Percentiles rank a stretch among this genome's conserved stretches.
Evolutionary conservation across 2,797 vertebrate species (phyloP).

Genomic region (Calcarius lapponicus): DNA sequence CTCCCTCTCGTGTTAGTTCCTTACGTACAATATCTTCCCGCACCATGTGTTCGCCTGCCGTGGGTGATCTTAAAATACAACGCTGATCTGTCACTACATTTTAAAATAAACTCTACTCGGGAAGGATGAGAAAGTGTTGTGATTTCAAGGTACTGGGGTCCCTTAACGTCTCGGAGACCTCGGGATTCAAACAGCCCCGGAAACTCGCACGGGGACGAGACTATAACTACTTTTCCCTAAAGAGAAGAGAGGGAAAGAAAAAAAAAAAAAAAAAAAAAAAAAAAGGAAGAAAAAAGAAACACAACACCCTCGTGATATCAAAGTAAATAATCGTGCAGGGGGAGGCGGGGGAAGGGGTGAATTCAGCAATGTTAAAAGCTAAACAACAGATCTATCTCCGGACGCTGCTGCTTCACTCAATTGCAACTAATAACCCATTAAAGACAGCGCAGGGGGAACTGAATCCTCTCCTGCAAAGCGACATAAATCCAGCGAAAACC

Average conservation of each 20-base stretch:
- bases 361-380: constrained; percentile 61
- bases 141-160: constrained; percentile 57
- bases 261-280: neutral
- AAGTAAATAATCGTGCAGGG: constrained; percentile 54
- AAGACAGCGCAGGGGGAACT: constrained; percentile 60
- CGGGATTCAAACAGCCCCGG: constrained; percentile 33
- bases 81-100: constrained; percentile 78
- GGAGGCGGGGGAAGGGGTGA: constrained; percentile 20
- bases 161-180: constrained; percentile 28
- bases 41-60: constrained; percentile 78
- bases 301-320: constrained; percentile 15
- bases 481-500: constrained; percentile 58
- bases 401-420: constrained; percentile 63
- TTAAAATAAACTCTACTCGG: constrained; percentile 73
- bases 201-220: constrained; percentile 43
- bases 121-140: constrained; percentile 65
- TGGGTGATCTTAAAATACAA: constrained; percentile 74
- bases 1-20: constrained; percentile 69
- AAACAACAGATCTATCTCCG: constrained; percentile 68
- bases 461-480: constrained; percentile 67
- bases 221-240: constrained; percentile 30
- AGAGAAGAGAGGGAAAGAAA: neutral
- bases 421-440: constrained; percentile 67
- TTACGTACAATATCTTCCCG: constrained; percentile 72
- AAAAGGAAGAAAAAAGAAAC: neutral